phyloP scores from a whole-genome alignment of 2,797 vertebrate genomes.

The Chelon labrosus region DNA sequence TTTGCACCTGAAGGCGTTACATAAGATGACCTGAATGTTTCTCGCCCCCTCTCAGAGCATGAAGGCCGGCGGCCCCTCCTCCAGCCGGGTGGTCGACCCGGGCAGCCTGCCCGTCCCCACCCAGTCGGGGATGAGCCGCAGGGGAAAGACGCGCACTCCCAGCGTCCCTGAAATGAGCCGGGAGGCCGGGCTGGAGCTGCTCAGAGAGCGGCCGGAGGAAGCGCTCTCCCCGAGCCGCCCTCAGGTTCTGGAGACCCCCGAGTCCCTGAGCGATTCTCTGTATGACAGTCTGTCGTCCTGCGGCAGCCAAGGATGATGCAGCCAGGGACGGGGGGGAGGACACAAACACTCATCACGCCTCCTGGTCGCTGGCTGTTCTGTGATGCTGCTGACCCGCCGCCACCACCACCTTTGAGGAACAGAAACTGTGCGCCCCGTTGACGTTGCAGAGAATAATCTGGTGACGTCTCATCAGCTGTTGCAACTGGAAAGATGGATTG shows the following conservation, averaged over 20 bases:
- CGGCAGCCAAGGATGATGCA: slow-evolving; percentile 93
- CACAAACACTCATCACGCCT: background rate
- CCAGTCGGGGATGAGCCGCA: slow-evolving; percentile 79
- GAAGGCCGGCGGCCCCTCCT: slow-evolving; percentile 76
- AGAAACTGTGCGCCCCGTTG: slow-evolving; percentile 39
- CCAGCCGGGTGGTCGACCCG: slow-evolving; percentile 74
- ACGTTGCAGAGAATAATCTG: slow-evolving; percentile 36
- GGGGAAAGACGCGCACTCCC: slow-evolving; percentile 85
- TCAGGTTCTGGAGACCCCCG: slow-evolving; percentile 91
- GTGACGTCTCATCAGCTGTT: slow-evolving; percentile 40
- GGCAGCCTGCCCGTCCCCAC: slow-evolving; percentile 79
- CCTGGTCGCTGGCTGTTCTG: slow-evolving; percentile 35
- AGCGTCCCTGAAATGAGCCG: slow-evolving; percentile 91
- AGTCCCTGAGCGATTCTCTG: slow-evolving; percentile 95
- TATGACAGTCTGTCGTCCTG: slow-evolving; percentile 98
- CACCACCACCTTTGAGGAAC: slow-evolving; percentile 36
- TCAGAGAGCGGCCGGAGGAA: slow-evolving; percentile 86
- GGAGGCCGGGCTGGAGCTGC: slow-evolving; percentile 88
- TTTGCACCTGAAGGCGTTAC: slow-evolving; percentile 53
- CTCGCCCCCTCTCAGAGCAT: slow-evolving; percentile 56
- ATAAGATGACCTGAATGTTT: slow-evolving; percentile 47
- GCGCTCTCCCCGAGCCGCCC: slow-evolving; percentile 86
- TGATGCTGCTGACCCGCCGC: slow-evolving; percentile 49
- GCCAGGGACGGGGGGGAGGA: background rate
- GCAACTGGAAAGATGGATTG: slow-evolving; percentile 70